Percentiles rank a stretch among this genome's conserved stretches.
Conservation (phyloP, 2,797 vertebrate species). For the Echiichthys vipera region DNA sequence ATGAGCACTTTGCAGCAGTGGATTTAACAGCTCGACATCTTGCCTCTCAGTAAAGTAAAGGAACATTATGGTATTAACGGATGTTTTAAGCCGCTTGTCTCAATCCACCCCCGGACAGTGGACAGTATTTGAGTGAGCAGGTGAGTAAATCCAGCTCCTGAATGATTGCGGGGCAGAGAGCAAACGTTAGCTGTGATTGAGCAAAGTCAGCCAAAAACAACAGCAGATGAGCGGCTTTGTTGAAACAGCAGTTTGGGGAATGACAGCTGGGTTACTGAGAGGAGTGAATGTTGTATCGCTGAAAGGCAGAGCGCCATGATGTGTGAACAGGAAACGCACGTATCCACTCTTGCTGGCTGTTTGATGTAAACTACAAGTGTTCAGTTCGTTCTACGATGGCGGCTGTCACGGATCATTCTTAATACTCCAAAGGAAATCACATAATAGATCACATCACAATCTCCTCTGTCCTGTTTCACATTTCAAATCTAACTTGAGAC, state of each 20-base stretch:
- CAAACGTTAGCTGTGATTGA: not conserved
- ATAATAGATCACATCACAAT: not conserved
- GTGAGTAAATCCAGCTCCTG: not conserved
- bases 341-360: not conserved
- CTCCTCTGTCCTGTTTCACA: not conserved
- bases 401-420: not conserved
- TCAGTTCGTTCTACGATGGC: not conserved
- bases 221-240: not conserved
- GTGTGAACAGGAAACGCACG: not conserved
- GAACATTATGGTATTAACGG: no score
- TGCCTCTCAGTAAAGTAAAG: no score
- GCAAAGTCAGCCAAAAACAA: not conserved
- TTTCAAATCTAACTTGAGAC: not conserved
- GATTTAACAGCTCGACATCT: no score
- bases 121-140: not conserved
- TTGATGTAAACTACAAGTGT: not conserved
- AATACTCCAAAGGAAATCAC: not conserved
- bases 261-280: not conserved
- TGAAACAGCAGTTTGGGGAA: not conserved
- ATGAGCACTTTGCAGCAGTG: no score
- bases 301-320: not conserved
- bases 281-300: not conserved
- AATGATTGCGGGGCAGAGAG: not conserved
- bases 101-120: no score
- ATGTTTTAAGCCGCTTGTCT: no score